Percentiles rank a stretch among this genome's conserved stretches.
phyloP scores from a whole-genome alignment of 2,888 invertebrate species.

The Mactromeris polynyma region DNA sequence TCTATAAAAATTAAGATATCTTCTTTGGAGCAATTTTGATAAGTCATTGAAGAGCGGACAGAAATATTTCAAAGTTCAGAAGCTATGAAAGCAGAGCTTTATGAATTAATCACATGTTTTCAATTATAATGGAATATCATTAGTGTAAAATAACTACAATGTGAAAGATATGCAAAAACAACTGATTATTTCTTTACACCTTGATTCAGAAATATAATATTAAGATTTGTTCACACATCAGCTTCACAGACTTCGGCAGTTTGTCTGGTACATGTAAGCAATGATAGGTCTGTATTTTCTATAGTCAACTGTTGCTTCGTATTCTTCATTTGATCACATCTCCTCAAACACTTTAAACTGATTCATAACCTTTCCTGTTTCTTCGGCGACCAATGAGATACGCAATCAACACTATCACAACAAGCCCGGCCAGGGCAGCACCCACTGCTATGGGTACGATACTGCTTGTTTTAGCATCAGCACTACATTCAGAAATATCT shows the following conservation, averaged over 20 bases:
- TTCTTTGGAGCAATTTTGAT: too few species aligned
- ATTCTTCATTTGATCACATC: neutral
- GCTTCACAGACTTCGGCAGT: neutral
- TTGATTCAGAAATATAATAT: neutral
- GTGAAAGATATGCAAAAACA: neutral
- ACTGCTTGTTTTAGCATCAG: constrained; percentile 89
- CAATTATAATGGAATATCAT: neutral
- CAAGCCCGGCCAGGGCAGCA: constrained; percentile 95
- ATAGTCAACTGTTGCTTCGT: neutral
- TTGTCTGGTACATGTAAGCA: neutral
- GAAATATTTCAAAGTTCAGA: too few species aligned
- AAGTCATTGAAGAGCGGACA: too few species aligned
- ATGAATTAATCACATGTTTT: neutral
- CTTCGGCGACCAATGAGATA: constrained; percentile 94
- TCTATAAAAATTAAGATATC: too few species aligned
- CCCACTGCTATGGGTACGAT: constrained; percentile 99
- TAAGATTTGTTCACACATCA: neutral
- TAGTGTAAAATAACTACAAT: neutral
- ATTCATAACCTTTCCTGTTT: constrained; percentile 85
- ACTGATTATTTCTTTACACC: neutral
- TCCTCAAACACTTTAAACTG: constrained; percentile 76
- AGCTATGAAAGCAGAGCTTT: too few species aligned
- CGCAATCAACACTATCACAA: constrained; percentile 95
- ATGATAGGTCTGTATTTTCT: neutral
- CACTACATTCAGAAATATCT: constrained; percentile 81